Percentiles rank a stretch among this genome's conserved stretches.
phyloP scores from a whole-genome alignment of 2,113 vertebrate species.

The Ginglymostoma cirratum region DNA sequence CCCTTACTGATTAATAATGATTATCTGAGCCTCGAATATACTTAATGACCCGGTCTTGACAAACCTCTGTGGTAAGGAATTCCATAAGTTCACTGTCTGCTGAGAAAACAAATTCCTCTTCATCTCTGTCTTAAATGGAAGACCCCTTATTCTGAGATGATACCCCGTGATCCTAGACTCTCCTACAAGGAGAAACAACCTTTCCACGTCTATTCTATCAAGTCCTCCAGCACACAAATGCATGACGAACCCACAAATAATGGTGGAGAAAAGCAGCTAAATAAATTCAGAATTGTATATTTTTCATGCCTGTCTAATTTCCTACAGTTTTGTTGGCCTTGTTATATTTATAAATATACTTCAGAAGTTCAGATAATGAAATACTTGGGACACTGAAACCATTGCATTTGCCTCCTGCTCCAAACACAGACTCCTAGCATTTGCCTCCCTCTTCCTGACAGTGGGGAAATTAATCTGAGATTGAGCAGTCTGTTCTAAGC shows the following conservation, averaged over 20 bases:
- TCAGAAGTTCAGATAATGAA: background rate
- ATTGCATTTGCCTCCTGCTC: background rate
- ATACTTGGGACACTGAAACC: background rate
- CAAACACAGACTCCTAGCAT: background rate
- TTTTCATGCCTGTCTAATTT: background rate
- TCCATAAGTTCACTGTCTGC: too few relatives aligned
- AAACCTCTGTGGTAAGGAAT: too few relatives aligned
- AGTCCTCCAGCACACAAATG: background rate
- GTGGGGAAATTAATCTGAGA: background rate
- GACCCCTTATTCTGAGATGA: too few relatives aligned
- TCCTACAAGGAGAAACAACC: too few relatives aligned
- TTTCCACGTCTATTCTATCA: too few relatives aligned
- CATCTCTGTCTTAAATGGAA: too few relatives aligned
- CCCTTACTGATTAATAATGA: too few relatives aligned
- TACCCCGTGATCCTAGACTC: too few relatives aligned
- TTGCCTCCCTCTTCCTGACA: background rate
- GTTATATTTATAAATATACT: background rate
- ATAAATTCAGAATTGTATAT: background rate
- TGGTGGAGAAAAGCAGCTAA: background rate
- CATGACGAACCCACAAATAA: background rate
- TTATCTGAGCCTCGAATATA: too few relatives aligned
- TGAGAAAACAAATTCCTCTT: too few relatives aligned
- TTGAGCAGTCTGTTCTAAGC: background rate
- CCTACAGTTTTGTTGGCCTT: background rate
- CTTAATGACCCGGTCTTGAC: too few relatives aligned